Evolutionary conservation across 2,797 vertebrate genomes (phyloP).

Genomic region (Micrastur ruficollis): DNA sequence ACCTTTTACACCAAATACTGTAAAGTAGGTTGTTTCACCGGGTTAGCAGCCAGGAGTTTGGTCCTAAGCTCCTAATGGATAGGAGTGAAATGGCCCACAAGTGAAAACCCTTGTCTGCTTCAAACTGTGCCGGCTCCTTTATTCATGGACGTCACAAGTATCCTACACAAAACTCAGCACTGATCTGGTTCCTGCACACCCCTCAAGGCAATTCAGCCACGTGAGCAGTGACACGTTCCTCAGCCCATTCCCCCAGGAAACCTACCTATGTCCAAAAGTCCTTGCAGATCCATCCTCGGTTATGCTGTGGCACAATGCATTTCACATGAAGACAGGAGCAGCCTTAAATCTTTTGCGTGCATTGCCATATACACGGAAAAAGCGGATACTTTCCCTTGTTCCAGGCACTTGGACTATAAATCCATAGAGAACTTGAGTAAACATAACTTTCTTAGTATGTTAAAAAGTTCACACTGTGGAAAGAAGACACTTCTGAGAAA

Average conservation of each 20-base stretch:
- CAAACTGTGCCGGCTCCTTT: background rate
- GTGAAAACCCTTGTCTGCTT: background rate
- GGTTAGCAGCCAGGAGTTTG: background rate
- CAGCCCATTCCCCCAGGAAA: background rate
- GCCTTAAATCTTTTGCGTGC: background rate
- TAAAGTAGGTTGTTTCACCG: background rate
- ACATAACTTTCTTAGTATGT: background rate
- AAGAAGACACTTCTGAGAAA: conserved; percentile 46
- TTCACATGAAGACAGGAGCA: background rate
- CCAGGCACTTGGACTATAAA: background rate
- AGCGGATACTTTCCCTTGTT: background rate
- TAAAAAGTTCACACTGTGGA: conserved; percentile 11
- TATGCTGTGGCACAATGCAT: background rate
- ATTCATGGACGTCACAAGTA: background rate
- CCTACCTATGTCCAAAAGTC: background rate
- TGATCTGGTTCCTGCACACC: background rate
- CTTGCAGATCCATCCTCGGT: background rate
- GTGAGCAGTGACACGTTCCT: background rate
- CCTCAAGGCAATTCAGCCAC: background rate
- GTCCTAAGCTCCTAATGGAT: accelerated
- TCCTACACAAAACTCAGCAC: background rate
- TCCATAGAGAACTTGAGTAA: background rate
- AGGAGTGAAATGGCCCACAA: background rate
- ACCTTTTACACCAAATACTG: background rate
- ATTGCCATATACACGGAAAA: background rate